Percentiles rank a stretch among this genome's conserved stretches.
Evolutionary conservation across 2,797 vertebrate genomes (phyloP).

Genomic region (Sebastes hubbsi): DNA sequence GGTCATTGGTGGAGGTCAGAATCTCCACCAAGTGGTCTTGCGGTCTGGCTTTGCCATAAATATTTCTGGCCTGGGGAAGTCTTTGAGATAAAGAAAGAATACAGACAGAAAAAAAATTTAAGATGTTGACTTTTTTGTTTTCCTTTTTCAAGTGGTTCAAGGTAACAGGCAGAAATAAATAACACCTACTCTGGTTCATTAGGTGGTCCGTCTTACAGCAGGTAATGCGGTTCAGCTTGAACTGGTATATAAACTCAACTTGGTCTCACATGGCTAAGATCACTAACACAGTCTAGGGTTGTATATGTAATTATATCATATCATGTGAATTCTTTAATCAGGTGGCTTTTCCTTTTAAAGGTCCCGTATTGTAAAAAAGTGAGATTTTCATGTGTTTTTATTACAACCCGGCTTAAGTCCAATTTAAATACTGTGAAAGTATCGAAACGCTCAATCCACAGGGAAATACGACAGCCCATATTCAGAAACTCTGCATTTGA

Average conservation of each 20-base stretch:
- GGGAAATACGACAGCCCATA: too few relatives aligned
- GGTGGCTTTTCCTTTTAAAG: not conserved
- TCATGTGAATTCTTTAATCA: not conserved
- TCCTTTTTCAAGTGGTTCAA: not conserved
- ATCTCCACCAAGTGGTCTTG: conserved; percentile 59
- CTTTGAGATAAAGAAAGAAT: not conserved
- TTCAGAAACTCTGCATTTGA: too few relatives aligned
- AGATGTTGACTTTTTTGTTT: not conserved
- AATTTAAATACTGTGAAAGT: too few relatives aligned
- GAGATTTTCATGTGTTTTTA: too few relatives aligned
- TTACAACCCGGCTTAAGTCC: too few relatives aligned
- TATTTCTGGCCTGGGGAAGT: not conserved
- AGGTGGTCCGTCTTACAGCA: not conserved
- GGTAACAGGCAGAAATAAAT: not conserved
- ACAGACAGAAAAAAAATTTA: not conserved
- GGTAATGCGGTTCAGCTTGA: not conserved
- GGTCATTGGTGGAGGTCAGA: conserved; percentile 60
- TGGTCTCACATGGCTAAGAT: not conserved
- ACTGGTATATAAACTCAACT: not conserved
- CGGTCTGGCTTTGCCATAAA: conserved; percentile 62
- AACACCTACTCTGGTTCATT: not conserved
- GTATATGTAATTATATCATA: not conserved
- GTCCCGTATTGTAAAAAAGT: too few relatives aligned
- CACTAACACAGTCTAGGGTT: not conserved
- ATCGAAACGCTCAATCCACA: too few relatives aligned